Base-by-base conservation (phyloP, 1,140 invertebrate species). In the Camponotus pennsylvanicus region DNA sequence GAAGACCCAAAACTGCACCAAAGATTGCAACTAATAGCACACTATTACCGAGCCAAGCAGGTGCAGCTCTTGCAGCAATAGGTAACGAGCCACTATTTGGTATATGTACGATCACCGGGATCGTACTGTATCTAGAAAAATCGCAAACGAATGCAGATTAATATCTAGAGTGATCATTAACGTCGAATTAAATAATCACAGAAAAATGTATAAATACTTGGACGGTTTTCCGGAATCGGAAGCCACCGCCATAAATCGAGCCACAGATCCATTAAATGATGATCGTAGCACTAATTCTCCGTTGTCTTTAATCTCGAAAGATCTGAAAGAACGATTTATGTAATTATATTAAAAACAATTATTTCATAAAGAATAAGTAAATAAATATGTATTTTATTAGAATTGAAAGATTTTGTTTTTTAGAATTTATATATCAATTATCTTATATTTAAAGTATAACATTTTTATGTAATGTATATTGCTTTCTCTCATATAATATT, bases 181-280 rank as follows among this genome's bases (percentile, higher is more conserved):
- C 4, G 32, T 18, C 4, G 63, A 27, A 21, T 15, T 49, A 55
- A n/a, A 49, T 21, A 82, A 63, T 49, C 5, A 8, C 5, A 18
- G 8, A 34, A 18, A 59, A 79, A 55, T 5, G 18, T 73, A 32
- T 55, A 59, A 96, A 94, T 96, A 97, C 95, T 97, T 95, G 0
- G 97, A 97, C 57, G 97, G 97, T 45, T 96, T 95, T 52, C 98
- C 98, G 52, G 97, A 97, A 93, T 98, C 98, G 1, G 96, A 97
- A 21, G 98, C 98, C 76, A 98, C 97, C 59, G 97, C 97, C 21
- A 98, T 96, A 55, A 98, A 86, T 80, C 94, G 89, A 59, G 95
- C 95, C 42, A 95, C 94, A 97, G 97, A 90, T 96, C 96, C 75
- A 96, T 96, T 84, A 95, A 96, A 87, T 94, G 93, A 94, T 61